A percentile compares a stretch with the other conserved stretches of the same genome.
These are phyloP conservation scores for Lamprotornis superbus DNA, from an alignment of 2,113 vertebrate species.

Conservation along the genomic window DNA sequence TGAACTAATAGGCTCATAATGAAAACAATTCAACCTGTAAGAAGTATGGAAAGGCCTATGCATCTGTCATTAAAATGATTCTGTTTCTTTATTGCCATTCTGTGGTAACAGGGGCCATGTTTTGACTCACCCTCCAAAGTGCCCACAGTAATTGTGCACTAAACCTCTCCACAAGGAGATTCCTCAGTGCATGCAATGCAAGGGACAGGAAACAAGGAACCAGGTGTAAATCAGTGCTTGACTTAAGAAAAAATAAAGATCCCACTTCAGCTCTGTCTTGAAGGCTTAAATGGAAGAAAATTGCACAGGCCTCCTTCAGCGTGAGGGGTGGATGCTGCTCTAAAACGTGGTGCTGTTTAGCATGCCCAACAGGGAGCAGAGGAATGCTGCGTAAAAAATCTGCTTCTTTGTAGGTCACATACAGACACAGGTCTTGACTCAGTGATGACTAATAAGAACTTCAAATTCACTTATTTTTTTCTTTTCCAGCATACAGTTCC, in stretches of 20 bases:
- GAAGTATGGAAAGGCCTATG: background rate
- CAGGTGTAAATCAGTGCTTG: background rate
- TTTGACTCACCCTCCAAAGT: background rate
- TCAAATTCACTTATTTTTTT: background rate
- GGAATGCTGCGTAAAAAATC: background rate
- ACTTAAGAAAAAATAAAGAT: background rate
- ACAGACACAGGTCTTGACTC: background rate
- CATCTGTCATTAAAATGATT: background rate
- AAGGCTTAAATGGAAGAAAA: background rate
- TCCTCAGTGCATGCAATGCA: accelerated
- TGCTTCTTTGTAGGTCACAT: background rate
- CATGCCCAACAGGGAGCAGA: background rate
- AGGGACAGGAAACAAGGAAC: background rate
- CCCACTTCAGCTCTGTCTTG: background rate
- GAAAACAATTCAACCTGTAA: background rate
- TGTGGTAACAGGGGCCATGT: background rate
- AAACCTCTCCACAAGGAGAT: accelerated
- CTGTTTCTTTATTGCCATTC: background rate
- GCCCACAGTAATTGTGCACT: accelerated
- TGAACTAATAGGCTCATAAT: background rate
- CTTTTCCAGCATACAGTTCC: background rate
- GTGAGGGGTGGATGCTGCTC: background rate
- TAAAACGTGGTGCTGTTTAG: background rate
- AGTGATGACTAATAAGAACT: background rate
- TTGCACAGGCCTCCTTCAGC: background rate